These are phyloP conservation scores for Watsonalla binaria DNA, from an alignment of 2,888 invertebrate species.

Conservation along the genomic window DNA sequence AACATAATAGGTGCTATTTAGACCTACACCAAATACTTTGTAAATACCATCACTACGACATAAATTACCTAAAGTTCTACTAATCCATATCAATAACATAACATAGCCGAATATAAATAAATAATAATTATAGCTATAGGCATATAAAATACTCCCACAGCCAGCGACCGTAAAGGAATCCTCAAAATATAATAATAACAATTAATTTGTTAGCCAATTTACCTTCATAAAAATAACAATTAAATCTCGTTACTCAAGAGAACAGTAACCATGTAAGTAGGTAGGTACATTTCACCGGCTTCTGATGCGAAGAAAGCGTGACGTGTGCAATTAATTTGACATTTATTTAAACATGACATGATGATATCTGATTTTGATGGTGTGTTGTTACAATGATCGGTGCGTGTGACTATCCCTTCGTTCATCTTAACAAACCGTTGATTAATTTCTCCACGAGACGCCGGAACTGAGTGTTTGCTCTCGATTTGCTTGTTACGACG, in stretches of 20 bases:
- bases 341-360: constrained; percentile 36
- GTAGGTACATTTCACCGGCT: constrained; percentile 19
- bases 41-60: too few relatives aligned
- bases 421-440: constrained; percentile 3
- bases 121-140: not conserved
- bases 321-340: constrained; percentile 45
- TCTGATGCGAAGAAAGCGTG: constrained; percentile 49
- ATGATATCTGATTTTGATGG: constrained; percentile 19
- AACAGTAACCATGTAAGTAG: constrained; percentile 14
- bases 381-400: constrained; percentile 12
- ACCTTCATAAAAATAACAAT: constrained; percentile 30
- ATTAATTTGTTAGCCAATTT: constrained; percentile 33
- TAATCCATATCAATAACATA: too few relatives aligned
- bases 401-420: constrained; percentile 21
- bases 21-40: too few relatives aligned
- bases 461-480: not conserved
- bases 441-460: not conserved
- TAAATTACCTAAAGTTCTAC: too few relatives aligned
- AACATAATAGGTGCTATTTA: too few relatives aligned
- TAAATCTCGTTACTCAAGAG: constrained; percentile 5
- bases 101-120: too few relatives aligned
- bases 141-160: not conserved
- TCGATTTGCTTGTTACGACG: not conserved
- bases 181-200: constrained; percentile 13
- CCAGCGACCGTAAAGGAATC: constrained; percentile 3